Conservation (phyloP, 2,113 vertebrate species). For the Pseudorhombus dupliciocellatus region DNA sequence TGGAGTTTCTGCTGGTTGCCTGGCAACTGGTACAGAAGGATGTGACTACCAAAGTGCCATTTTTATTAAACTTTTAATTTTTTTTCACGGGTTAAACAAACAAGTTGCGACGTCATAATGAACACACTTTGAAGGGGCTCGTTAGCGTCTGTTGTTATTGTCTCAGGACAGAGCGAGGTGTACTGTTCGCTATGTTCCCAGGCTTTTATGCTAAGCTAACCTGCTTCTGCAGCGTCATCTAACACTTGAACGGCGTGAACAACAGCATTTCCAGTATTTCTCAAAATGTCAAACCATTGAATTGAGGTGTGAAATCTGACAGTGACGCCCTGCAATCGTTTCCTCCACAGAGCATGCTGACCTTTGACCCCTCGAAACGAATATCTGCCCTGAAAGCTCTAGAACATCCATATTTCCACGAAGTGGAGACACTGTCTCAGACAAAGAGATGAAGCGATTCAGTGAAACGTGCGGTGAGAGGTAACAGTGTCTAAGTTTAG, state of each 20-base stretch:
- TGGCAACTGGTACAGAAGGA: slow-evolving; percentile 36
- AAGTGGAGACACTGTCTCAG: slow-evolving; percentile 60
- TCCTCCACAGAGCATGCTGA: slow-evolving; percentile 86
- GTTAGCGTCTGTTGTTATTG: neutral
- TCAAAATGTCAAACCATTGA: neutral
- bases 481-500: slow-evolving; percentile 38
- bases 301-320: neutral
- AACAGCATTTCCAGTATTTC: neutral
- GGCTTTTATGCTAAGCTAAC: neutral
- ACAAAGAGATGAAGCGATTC: slow-evolving; percentile 54
- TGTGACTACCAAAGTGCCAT: neutral
- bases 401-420: slow-evolving; percentile 82
- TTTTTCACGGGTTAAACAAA: neutral
- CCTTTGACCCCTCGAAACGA: slow-evolving; percentile 86
- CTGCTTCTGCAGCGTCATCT: neutral
- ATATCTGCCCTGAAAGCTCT: slow-evolving; percentile 87
- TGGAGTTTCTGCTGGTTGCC: slow-evolving; percentile 27
- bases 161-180: neutral
- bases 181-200: neutral
- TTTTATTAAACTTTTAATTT: slow-evolving; percentile 10
- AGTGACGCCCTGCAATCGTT: neutral
- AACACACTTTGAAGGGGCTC: neutral
- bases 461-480: slow-evolving; percentile 24
- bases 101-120: neutral
- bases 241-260: neutral